Conservation (phyloP, 2,888 invertebrate genomes). For the Laothoe populi region DNA sequence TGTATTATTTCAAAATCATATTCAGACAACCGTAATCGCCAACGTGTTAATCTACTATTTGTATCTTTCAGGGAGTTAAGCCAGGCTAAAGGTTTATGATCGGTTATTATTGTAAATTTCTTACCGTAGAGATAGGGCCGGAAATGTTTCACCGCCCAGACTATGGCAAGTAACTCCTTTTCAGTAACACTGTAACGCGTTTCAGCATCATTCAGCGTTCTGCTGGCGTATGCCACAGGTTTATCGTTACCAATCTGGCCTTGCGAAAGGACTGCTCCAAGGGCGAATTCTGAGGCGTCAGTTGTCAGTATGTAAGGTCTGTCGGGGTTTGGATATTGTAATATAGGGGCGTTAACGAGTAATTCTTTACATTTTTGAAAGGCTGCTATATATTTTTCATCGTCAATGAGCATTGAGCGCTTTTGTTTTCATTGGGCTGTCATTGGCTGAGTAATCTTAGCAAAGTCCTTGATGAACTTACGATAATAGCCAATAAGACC, state of each 20-base stretch:
- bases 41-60: conserved; percentile 46
- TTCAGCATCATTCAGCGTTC: conserved; percentile 45
- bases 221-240: conserved; percentile 32
- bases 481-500: too few relatives aligned
- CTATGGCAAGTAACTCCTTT: conserved; percentile 51
- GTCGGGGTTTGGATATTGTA: conserved; percentile 53
- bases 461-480: too few relatives aligned
- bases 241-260: conserved; percentile 37
- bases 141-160: too few relatives aligned
- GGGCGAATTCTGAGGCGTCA: conserved; percentile 48
- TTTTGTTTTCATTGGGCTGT: too few relatives aligned
- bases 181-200: conserved; percentile 43
- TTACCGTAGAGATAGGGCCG: conserved; percentile 50
- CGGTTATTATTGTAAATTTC: conserved; percentile 55
- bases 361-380: conserved; percentile 37
- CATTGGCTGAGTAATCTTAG: too few relatives aligned
- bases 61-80: conserved; percentile 48
- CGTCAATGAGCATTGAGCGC: too few relatives aligned
- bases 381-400: too few relatives aligned
- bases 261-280: conserved; percentile 43
- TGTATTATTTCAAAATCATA: conserved; percentile 36
- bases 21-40: conserved; percentile 38
- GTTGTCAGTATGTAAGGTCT: conserved; percentile 42
- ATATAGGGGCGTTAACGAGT: conserved; percentile 43
- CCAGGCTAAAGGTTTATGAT: conserved; percentile 56